A percentile compares a stretch with the other conserved stretches of the same genome.
These are phyloP conservation scores for Octonoba sinensis DNA, from an alignment of 2,888 invertebrate species.

Conservation along the genomic window DNA sequence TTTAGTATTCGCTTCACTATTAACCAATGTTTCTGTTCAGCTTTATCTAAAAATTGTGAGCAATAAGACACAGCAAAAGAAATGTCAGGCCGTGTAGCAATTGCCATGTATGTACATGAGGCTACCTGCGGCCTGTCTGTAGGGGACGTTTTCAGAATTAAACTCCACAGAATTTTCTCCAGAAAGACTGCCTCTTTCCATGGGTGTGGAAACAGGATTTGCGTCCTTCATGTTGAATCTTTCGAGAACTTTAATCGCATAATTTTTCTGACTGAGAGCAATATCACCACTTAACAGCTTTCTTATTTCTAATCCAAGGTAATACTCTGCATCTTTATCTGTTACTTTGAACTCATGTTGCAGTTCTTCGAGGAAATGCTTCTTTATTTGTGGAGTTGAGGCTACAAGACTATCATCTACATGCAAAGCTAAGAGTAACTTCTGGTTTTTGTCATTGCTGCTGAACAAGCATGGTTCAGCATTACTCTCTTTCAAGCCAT, in stretches of 20 bases:
- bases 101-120: conserved; percentile 42
- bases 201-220: conserved; percentile 57
- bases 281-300: conserved; percentile 3
- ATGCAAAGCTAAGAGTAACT: conserved; percentile 14
- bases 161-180: background rate
- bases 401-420: conserved; percentile 39
- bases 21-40: background rate
- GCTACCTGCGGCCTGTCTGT: conserved; percentile 15
- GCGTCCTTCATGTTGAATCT: no score
- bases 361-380: conserved; percentile 14
- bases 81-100: conserved; percentile 23
- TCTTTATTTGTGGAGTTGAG: background rate
- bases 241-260: no score
- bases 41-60: no score
- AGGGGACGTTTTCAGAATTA: no score
- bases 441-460: conserved; percentile 9
- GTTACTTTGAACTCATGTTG: conserved; percentile 27
- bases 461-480: conserved; percentile 24
- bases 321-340: conserved; percentile 7
- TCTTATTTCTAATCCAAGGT: conserved; percentile 6
- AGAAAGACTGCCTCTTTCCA: conserved; percentile 10
- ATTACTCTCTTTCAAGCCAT: no score
- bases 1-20: conserved; percentile 14
- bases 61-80: conserved; percentile 26
- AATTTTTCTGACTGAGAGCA: background rate